Base-by-base conservation (phyloP, 2,888 invertebrate genomes). In the Spicauda simplicius region DNA sequence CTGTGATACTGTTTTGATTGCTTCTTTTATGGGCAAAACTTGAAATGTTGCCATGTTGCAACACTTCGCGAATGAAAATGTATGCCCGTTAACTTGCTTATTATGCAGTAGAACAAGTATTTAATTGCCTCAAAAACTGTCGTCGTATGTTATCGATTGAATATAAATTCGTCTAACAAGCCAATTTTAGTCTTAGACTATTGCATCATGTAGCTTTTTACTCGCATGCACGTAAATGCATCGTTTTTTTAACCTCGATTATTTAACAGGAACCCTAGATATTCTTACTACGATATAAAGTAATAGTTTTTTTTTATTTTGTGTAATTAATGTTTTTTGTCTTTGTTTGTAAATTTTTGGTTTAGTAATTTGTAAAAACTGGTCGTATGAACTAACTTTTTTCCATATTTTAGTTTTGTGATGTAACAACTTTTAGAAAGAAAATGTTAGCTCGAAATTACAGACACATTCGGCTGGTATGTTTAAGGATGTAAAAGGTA, bases 1-100 rank as follows among this genome's bases (percentile, higher is more conserved):
- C 64, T 72, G 71, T 72, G 69, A 74, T 77, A 79, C 74, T 74
- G 72, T 74, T 76, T 74, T 76, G 72, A 81, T 80, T 73, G 68
- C 66, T 63, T 64, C 62, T 69, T 68, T 64, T 69, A 59, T 70
- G 41, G 60, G 8, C 18, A 56, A 65, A 69, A 68, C 63, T 59
- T 66, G 50, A 62, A 37, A 55, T 41, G 41, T 62, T 62, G 41
- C 45, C n/a, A 45, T 53, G 20, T 60, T 37, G 52, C 16, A 54
- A 54, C 20, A 45, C 45, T 16, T 54, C 33, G n/a, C n/a, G 14
- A 25, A 62, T 55, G 41, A 62, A 45, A 37, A 37, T 37, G 11
- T 37, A 37, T 45, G 41, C 25, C 25, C 12, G 25, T 20, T 14
- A 52, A 41, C 12, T 55, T 55, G 55, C 16, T 52, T 19, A 20